Evolutionary conservation across 2,888 invertebrate species (phyloP).

Genomic region (Noctua comes): DNA sequence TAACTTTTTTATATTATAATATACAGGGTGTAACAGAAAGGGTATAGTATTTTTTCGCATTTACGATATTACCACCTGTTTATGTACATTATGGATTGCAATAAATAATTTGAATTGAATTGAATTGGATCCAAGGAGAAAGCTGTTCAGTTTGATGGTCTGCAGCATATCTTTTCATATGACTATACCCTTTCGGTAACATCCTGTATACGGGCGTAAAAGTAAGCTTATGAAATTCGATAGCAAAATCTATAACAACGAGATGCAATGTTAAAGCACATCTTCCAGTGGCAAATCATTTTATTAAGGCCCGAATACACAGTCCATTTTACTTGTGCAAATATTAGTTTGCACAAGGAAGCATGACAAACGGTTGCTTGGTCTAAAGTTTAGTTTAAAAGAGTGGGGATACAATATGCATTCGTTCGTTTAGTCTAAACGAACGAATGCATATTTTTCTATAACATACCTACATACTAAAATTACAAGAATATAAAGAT

Average conservation of each 20-base stretch:
- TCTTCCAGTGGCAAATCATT: not conserved
- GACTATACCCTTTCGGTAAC: no score
- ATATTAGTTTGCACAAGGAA: not conserved
- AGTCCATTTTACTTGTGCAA: not conserved
- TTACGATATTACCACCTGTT: no score
- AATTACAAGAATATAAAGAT: not conserved
- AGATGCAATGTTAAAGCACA: not conserved
- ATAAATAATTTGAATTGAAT: no score
- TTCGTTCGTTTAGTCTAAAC: no score
- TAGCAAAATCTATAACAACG: slow-evolving; percentile 7
- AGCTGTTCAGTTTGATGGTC: no score
- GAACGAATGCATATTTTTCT: not conserved
- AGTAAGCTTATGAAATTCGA: not conserved
- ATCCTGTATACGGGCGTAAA: not conserved
- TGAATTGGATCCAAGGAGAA: no score
- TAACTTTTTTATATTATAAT: no score
- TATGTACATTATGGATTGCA: no score
- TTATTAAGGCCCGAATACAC: not conserved
- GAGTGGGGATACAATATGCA: not conserved
- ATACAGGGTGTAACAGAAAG: no score
- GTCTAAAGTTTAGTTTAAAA: no score
- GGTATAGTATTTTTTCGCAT: no score
- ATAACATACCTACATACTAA: not conserved
- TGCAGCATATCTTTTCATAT: no score
- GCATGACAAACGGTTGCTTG: not conserved